A percentile compares a stretch with the other conserved stretches of the same genome.
These are phyloP conservation scores for Poecilia wingei DNA, from an alignment of 2,797 vertebrate species.

Conservation along the genomic window DNA sequence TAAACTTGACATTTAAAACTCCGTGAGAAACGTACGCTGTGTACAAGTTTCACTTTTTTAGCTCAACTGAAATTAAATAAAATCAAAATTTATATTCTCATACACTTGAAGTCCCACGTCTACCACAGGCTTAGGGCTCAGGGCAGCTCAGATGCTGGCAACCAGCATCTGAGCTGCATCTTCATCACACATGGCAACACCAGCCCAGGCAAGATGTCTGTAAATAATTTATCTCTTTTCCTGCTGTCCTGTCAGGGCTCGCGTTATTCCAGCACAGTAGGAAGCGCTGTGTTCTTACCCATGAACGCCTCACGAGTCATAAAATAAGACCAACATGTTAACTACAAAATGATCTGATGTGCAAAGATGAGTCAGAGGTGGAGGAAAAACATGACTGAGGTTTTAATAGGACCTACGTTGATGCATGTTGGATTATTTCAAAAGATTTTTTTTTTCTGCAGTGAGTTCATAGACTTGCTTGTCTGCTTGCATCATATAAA, in stretches of 20 bases:
- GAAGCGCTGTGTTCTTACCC: constrained; percentile 21
- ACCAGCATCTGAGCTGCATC: not conserved
- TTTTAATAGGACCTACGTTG: not conserved
- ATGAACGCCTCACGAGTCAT: constrained; percentile 28
- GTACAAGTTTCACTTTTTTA: not conserved
- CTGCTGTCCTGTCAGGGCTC: constrained; percentile 21
- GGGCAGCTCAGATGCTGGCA: not conserved
- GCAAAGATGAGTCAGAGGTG: constrained; percentile 32
- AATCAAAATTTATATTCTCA: not conserved
- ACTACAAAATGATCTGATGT: constrained; percentile 27
- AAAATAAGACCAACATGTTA: constrained; percentile 38
- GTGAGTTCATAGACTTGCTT: not conserved
- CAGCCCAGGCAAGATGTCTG: not conserved
- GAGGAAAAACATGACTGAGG: not conserved
- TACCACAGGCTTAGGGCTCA: too few relatives aligned
- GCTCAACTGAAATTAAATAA: not conserved
- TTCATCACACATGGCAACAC: constrained; percentile 9
- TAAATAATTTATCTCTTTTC: constrained; percentile 23
- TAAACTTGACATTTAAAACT: not conserved
- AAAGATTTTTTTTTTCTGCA: not conserved
- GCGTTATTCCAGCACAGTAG: constrained; percentile 13
- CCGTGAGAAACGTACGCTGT: not conserved
- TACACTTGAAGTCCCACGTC: not conserved
- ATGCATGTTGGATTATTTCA: not conserved
- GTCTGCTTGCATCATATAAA: not conserved